Conservation (phyloP, 92 coral and sea anemone species). For the Montipora capitata region DNA sequence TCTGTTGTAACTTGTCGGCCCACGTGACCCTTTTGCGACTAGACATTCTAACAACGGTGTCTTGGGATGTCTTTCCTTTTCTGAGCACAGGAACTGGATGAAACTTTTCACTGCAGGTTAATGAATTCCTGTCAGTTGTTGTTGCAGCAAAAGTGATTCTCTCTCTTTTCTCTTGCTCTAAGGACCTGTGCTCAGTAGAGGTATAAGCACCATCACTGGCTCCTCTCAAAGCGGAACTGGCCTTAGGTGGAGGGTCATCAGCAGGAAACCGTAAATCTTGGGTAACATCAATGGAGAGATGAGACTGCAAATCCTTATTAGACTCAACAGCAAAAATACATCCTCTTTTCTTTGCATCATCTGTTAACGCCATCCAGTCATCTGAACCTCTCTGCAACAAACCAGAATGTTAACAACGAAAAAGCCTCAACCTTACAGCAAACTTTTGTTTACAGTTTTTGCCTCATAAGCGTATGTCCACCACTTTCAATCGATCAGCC, state of each 20-base stretch:
- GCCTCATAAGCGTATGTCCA: no score
- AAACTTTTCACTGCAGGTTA: background rate
- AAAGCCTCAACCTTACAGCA: no score
- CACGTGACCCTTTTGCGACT: background rate
- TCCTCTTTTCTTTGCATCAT: slow-evolving; percentile 53
- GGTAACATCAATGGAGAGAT: slow-evolving; percentile 1
- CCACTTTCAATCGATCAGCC: no score
- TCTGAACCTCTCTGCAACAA: slow-evolving; percentile 21
- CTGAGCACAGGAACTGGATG: background rate
- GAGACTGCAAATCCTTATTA: slow-evolving; percentile 14
- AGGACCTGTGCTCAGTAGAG: background rate
- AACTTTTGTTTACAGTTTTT: no score
- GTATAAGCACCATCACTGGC: background rate
- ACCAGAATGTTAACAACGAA: background rate
- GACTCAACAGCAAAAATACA: slow-evolving; percentile 39
- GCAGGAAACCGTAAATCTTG: slow-evolving; percentile 2
- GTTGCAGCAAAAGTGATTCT: background rate
- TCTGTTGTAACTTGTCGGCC: background rate
- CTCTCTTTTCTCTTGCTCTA: background rate
- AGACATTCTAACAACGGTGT: background rate
- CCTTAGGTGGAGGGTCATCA: slow-evolving; percentile 9
- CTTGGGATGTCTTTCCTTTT: background rate
- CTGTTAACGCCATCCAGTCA: slow-evolving; percentile 70
- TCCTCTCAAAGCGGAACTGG: background rate
- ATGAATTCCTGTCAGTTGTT: background rate